Conservation (phyloP, 2,888 invertebrate genomes). For the Pandemis corylana region DNA sequence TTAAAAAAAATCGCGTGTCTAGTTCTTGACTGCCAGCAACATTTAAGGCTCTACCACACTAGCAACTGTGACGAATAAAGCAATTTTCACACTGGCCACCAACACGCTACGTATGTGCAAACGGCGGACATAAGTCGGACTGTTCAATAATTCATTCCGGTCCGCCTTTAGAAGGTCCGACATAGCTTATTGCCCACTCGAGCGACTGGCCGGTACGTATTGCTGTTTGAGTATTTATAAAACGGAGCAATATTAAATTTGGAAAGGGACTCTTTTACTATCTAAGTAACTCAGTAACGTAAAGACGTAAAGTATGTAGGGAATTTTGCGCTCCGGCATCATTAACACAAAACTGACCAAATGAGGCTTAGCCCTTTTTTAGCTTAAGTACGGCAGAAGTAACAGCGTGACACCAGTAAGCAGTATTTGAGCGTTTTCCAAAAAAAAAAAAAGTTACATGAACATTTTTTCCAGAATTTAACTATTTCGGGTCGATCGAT, state of each 20-base stretch:
- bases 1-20: not conserved
- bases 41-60: not conserved
- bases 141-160: conserved; percentile 58
- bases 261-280: not conserved
- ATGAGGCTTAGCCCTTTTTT: no score
- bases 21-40: not conserved
- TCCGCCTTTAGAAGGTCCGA: conserved; percentile 47
- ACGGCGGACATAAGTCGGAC: conserved; percentile 31
- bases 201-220: conserved; percentile 33
- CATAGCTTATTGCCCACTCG: conserved; percentile 46
- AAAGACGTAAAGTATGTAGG: no score
- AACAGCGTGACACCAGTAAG: not conserved
- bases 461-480: no score
- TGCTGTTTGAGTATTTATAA: conserved; percentile 24
- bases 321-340: no score
- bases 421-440: no score
- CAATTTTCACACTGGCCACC: conserved; percentile 25
- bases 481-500: no score
- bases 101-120: conserved; percentile 19
- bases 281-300: not conserved
- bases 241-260: conserved; percentile 18
- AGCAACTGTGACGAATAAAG: conserved; percentile 6
- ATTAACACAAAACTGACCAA: no score
- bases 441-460: no score
- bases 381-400: not conserved